Evolutionary conservation across 1,140 invertebrate species (phyloP), one percentile per base, ranked within the genome.

Genomic region (Zophobas morio): DNA sequence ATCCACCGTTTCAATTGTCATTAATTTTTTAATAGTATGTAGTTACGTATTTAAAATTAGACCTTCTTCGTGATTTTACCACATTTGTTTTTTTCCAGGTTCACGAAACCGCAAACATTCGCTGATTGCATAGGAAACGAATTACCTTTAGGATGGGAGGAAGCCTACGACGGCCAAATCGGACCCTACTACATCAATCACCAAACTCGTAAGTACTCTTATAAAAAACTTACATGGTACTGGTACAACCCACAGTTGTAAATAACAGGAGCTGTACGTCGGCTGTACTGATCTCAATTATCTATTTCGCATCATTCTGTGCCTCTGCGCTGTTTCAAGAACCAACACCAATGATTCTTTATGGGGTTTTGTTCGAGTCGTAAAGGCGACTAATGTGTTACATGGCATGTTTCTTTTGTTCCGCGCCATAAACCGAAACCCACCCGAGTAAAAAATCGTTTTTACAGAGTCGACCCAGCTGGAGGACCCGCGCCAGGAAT

Each of bases 41-140:
- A 20, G 20, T 20, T 20, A 20, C 0, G 1, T 20, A 33, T 72
- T 47, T 72, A 53, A 74, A 47, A 60, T 39, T 63, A 70, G 36
- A 40, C 57, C 32, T 40, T 60, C 34, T 33, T 20, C 57, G 57
- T 36, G 37, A n/a, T 72, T 51, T 70, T 39, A 40, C 33, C 2
- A 60, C 32, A 33, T 60, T 60, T 70, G 39, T 34, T 34, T 1
- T 32, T 72, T 72, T 94, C 51, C 90, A 99, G 96, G 88, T 96
- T 93, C 86, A 98, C 96, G 77, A 98, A 99, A 88, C 97, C 97
- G 72, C 95, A 96, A 87, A 95, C 95, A 53, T 99, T 99, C 89
- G 97, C 97, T 78, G 98, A 99, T 87, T 99, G 98, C 88, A 95
- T 98, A 85, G 97, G 96, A 83, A 96, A 98, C 90, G 97, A 99